Base-by-base conservation (phyloP, 1,140 invertebrate genomes). In the Alviniconcha marisindica region DNA sequence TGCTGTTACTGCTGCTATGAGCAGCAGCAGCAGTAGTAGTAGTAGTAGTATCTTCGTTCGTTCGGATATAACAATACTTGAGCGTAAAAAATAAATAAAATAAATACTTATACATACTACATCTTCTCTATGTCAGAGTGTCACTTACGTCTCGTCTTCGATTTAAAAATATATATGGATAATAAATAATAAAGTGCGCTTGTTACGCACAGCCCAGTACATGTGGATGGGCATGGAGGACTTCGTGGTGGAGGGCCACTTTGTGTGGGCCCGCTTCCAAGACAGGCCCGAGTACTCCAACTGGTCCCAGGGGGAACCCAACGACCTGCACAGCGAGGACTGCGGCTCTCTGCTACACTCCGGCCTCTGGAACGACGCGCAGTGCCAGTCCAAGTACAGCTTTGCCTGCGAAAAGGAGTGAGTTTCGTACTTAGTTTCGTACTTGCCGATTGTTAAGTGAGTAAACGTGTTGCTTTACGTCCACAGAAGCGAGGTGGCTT, bases 151-250 rank as follows among this genome's bases (percentile, higher is more conserved):
- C 21, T 24, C 28, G 5, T 24, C 28, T 60, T n/a, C 54, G n/a
- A 21, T n/a, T 5, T n/a, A 60, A 18, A 60, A 56, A 56, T n/a
- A 60, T 5, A 60, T n/a, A 60, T 24, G 0, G 7, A 60, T 60
- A 24, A 60, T n/a, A 60, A 60, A 60, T 5, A 60, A n/a, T 56
- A 24, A 24, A 24, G 18, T 56, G 18, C 3, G 3, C 3, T 56
- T 21, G n/a, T 56, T 4, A 56, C 3, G 18, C n/a, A 21, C 63
- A 69, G 63, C 7, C 24, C 12, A 69, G 7, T 7, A 10, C 38
- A 1, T 54, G 10, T 77, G 74, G 74, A 44, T 77, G 5, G 74
- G 74, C 10, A 51, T 77, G 42, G 51, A 77, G 28, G 74, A 77
- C 74, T 33, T 77, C 14, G 42, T 18, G 10, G 18, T 15, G n/a